Evolutionary conservation across 2,888 invertebrate species (phyloP), one percentile per base, ranked within the genome.

Genomic region (Morinoia aosen): DNA sequence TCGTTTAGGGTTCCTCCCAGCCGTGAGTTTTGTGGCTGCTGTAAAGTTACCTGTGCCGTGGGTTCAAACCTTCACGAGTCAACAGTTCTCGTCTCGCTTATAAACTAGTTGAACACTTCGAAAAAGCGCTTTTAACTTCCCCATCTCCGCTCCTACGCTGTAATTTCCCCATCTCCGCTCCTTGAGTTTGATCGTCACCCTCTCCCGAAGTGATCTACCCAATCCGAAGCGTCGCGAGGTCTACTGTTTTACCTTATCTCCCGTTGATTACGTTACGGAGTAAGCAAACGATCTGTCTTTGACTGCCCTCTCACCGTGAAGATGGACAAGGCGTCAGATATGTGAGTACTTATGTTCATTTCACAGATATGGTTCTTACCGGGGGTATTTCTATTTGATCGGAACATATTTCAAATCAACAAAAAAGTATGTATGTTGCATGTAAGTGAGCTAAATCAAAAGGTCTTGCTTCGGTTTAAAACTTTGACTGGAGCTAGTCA

Each of bases 311-410:
- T 57, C 56, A 19, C 57, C 12, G 58, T 16, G 48, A 93, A 33
- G 11, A 93, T 93, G 93, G 93, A 93, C 93, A 93, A 93, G 58
- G 93, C 93, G 11, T 56, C 93, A 39, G 93, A 93, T 33, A 93
- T 93, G 93, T 93, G 93, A 93, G 93, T 93, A 93, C 16, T 40
- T 40, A 5, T 91, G 48, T 90, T 90, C 14, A 2, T 7, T 14
- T 14, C 90, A 8, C 8, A 0, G 40, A 40, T 90, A 48, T 1
- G 58, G 48, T 90, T 90, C 14, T 14, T 7, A 0, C 16, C 40
- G 10, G 16, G 0, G 40, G 4, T 90, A 14, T 48, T 88, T 88
- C n/a, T 33, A 25, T 12, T 14, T 88, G 1, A 88, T 12, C 88
- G n/a, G 1, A 39, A 11, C 12, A 19, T 88, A 4, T 88, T 40